phyloP scores from a whole-genome alignment of 2,113 vertebrate genomes.

The Atrichornis clamosus region DNA sequence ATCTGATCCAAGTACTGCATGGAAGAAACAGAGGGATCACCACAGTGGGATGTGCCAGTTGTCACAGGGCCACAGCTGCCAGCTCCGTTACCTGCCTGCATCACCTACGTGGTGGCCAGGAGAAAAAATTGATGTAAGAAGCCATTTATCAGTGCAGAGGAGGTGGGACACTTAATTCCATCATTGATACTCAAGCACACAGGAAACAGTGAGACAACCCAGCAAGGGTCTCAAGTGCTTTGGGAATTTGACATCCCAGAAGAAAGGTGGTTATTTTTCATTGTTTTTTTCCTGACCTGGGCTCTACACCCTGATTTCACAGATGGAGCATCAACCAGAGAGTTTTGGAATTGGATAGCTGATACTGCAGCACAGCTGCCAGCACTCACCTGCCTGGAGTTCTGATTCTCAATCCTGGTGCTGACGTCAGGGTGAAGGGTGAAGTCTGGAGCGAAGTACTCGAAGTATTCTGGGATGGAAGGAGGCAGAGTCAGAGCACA shows the following conservation, averaged over 20 bases:
- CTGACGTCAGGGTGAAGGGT: constrained; percentile 98
- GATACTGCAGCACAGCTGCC: background rate
- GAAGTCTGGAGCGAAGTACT: constrained; percentile 98
- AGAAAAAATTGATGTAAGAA: background rate
- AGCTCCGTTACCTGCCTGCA: background rate
- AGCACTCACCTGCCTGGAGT: constrained; percentile 89
- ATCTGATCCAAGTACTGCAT: constrained; percentile 97
- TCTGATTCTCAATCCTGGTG: constrained; percentile 98
- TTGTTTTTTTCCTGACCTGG: background rate
- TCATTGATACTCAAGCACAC: background rate
- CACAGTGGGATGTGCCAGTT: background rate
- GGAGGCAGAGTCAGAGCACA: background rate
- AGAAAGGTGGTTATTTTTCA: rapidly evolving
- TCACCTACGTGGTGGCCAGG: rapidly evolving
- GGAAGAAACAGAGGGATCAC: background rate
- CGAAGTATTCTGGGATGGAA: constrained; percentile 88
- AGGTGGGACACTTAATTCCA: background rate
- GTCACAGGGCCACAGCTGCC: background rate
- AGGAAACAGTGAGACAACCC: background rate
- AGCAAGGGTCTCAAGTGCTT: background rate
- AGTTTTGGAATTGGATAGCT: background rate
- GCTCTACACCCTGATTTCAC: background rate
- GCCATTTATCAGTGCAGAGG: background rate
- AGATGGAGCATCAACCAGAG: background rate
- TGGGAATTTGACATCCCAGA: background rate